These are phyloP conservation scores for Alviniconcha marisindica DNA, from an alignment of 1,140 invertebrate genomes.

Conservation along the genomic window DNA sequence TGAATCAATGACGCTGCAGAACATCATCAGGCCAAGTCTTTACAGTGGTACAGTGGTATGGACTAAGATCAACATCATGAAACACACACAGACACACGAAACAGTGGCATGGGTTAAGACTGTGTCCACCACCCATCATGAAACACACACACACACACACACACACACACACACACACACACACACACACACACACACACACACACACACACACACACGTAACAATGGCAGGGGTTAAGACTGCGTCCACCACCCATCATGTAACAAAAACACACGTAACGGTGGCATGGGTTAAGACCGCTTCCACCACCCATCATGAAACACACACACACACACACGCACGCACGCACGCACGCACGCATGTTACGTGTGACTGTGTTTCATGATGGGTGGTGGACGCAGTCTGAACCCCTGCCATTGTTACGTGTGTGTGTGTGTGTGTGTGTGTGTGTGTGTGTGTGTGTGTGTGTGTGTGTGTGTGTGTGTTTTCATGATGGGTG, in stretches of 20 bases:
- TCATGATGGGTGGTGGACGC: no score
- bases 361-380: neutral
- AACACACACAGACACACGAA: constrained; percentile 8
- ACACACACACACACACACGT: constrained; percentile 6
- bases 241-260: no score
- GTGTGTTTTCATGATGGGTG: neutral
- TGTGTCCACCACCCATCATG: neutral
- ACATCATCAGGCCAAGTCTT: neutral
- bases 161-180: constrained; percentile 26
- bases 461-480: neutral
- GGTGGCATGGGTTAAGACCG: neutral
- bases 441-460: constrained; percentile 1
- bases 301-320: neutral
- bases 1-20: no score
- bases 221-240: neutral
- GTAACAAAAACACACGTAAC: no score
- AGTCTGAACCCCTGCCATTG: neutral
- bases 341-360: constrained; percentile 10
- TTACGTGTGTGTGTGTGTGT: constrained; percentile 8
- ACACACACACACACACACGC: neutral
- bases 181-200: neutral
- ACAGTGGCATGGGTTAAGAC: neutral
- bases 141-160: constrained; percentile 20
- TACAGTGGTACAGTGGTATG: neutral
- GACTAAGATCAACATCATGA: neutral